Conservation (phyloP, 2,113 vertebrate genomes). For the Seriola rivoliana region DNA sequence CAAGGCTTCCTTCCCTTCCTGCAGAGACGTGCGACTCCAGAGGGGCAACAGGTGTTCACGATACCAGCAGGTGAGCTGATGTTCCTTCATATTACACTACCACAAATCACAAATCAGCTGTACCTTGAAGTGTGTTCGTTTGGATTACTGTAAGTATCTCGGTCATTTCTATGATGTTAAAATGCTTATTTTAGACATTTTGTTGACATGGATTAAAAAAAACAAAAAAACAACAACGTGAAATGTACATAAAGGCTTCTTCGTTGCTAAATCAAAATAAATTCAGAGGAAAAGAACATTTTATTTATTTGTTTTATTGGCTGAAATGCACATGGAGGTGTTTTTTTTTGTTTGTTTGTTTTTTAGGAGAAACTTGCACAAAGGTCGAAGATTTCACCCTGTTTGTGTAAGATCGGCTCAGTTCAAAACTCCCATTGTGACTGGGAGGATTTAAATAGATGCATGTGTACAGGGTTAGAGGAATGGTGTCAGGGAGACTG, state of each 20-base stretch:
- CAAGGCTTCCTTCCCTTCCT: too few species aligned
- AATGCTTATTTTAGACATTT: not conserved
- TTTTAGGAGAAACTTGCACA: not conserved
- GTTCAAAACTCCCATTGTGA: not conserved
- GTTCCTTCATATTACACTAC: not conserved
- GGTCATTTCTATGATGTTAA: not conserved
- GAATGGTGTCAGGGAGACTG: not conserved
- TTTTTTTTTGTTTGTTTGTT: not conserved
- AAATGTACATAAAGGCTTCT: not conserved
- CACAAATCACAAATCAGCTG: not conserved
- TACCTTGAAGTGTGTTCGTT: not conserved
- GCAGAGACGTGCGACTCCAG: not conserved
- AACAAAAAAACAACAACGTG: too few species aligned
- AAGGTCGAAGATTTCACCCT: too few species aligned
- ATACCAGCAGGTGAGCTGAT: conserved; percentile 43
- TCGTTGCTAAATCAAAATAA: not conserved
- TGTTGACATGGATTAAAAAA: not conserved
- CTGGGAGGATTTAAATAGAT: not conserved
- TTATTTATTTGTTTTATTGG: not conserved
- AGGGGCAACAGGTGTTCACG: conserved; percentile 32
- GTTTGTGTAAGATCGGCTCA: not conserved
- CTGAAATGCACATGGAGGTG: not conserved
- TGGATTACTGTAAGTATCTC: not conserved
- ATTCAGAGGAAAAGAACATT: not conserved
- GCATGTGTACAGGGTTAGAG: not conserved